Conservation (phyloP, 2,888 invertebrate genomes). For the Aphidius colemani region DNA sequence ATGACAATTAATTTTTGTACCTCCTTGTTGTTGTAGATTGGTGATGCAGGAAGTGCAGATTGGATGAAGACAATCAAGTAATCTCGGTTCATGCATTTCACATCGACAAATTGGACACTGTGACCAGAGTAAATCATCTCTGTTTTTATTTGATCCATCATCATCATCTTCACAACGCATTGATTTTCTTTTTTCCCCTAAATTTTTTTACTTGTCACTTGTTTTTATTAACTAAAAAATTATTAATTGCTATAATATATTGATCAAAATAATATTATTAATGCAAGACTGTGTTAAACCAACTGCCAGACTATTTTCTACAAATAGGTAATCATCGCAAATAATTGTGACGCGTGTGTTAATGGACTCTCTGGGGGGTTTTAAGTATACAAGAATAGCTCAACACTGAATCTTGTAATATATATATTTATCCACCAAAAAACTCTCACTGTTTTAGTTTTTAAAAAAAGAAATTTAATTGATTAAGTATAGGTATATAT, state of each 20-base stretch:
- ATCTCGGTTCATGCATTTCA: slow-evolving; percentile 52
- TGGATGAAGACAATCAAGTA: slow-evolving; percentile 53
- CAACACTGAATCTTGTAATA: too few relatives aligned
- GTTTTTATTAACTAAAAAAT: background rate
- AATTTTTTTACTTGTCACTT: background rate
- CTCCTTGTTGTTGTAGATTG: slow-evolving; percentile 42
- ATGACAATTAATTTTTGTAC: slow-evolving; percentile 20
- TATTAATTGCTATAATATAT: background rate
- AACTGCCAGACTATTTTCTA: slow-evolving; percentile 20
- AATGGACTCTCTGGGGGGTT: too few relatives aligned
- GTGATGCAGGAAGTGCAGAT: slow-evolving; percentile 50
- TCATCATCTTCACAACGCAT: background rate
- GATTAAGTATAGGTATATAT: too few relatives aligned
- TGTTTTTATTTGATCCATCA: background rate
- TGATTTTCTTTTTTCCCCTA: background rate
- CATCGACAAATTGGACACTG: slow-evolving; percentile 50
- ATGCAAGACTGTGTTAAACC: background rate
- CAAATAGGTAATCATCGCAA: slow-evolving; percentile 22
- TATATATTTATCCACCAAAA: too few relatives aligned
- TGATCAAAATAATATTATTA: background rate
- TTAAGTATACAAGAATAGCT: too few relatives aligned
- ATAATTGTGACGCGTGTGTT: too few relatives aligned
- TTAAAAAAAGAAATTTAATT: too few relatives aligned
- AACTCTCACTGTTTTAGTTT: too few relatives aligned
- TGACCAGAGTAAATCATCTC: slow-evolving; percentile 37